Evolutionary conservation across 2,888 invertebrate species (phyloP).

Genomic region (Miltochrista miniata): DNA sequence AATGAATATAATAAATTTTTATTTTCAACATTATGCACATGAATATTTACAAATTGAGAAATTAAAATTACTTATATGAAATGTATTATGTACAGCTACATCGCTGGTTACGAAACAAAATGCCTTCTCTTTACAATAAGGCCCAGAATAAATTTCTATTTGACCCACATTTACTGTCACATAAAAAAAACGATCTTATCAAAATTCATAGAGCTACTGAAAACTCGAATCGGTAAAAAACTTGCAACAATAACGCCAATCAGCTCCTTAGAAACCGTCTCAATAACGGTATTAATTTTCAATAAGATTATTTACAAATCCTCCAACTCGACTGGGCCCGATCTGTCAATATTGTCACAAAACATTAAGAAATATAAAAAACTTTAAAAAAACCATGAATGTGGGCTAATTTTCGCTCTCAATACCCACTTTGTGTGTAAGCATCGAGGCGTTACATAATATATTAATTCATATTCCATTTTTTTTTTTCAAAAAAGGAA

Average conservation of each 20-base stretch:
- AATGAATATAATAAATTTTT: too few relatives aligned
- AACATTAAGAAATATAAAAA: slow-evolving; percentile 52
- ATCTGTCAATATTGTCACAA: slow-evolving; percentile 82
- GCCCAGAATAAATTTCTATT: not conserved
- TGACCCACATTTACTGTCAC: slow-evolving; percentile 10
- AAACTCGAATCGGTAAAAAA: slow-evolving; percentile 63
- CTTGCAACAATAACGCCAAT: slow-evolving; percentile 73
- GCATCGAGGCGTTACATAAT: slow-evolving; percentile 75
- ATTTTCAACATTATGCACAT: too few relatives aligned
- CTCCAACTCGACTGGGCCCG: slow-evolving; percentile 62
- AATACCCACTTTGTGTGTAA: slow-evolving; percentile 75
- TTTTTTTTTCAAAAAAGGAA: slow-evolving; percentile 48
- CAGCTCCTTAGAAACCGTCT: slow-evolving; percentile 58
- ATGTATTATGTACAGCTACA: too few relatives aligned
- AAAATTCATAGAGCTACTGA: slow-evolving; percentile 53
- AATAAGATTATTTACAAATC: slow-evolving; percentile 81
- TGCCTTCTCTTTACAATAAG: not conserved
- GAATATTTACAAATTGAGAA: too few relatives aligned
- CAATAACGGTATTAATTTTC: slow-evolving; percentile 75
- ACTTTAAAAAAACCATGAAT: slow-evolving; percentile 61
- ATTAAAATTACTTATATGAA: too few relatives aligned
- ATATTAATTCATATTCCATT: slow-evolving; percentile 74
- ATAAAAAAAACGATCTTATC: slow-evolving; percentile 35
- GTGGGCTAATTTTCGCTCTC: slow-evolving; percentile 81
- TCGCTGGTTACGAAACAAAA: too few relatives aligned